These are phyloP conservation scores for Ricordea florida DNA, from an alignment of 92 coral and sea anemone species.

Conservation along the genomic window DNA sequence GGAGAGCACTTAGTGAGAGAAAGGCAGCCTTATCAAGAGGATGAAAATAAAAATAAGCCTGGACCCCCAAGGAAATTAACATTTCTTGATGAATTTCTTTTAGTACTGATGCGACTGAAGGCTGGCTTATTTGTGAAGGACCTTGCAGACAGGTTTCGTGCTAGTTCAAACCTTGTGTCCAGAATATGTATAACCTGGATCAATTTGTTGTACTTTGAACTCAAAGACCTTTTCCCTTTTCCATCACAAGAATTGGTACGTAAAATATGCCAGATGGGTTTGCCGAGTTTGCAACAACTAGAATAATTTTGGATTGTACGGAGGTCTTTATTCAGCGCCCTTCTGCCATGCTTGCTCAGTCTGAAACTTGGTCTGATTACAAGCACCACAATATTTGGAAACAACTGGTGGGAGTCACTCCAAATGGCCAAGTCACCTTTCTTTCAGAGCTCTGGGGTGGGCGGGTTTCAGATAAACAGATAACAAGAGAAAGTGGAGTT, in stretches of 20 bases:
- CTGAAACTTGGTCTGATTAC: slow-evolving; percentile 38
- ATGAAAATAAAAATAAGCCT: slow-evolving; percentile 11
- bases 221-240: too few species aligned
- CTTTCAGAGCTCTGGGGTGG: slow-evolving; percentile 41
- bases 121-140: too few species aligned
- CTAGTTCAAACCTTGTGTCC: background rate
- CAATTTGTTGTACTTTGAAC: too few species aligned
- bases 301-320: slow-evolving; percentile 52
- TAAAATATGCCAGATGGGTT: too few species aligned
- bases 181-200: too few species aligned
- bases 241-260: too few species aligned
- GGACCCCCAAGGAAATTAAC: slow-evolving; percentile 7
- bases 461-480: slow-evolving; percentile 32
- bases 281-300: too few species aligned
- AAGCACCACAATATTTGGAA: slow-evolving; percentile 6
- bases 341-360: slow-evolving; percentile 47
- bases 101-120: slow-evolving; percentile 1
- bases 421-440: slow-evolving; percentile 39
- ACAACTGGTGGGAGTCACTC: background rate
- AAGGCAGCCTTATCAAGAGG: slow-evolving; percentile 34
- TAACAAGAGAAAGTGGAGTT: slow-evolving; percentile 24
- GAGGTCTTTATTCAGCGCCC: slow-evolving; percentile 44
- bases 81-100: slow-evolving; percentile 13
- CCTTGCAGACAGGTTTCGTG: slow-evolving; percentile 6
- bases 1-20: slow-evolving; percentile 10